Evolutionary conservation across 1,140 invertebrate species (phyloP), one percentile per base, ranked within the genome.

Genomic region (Psilanteris sp.): DNA sequence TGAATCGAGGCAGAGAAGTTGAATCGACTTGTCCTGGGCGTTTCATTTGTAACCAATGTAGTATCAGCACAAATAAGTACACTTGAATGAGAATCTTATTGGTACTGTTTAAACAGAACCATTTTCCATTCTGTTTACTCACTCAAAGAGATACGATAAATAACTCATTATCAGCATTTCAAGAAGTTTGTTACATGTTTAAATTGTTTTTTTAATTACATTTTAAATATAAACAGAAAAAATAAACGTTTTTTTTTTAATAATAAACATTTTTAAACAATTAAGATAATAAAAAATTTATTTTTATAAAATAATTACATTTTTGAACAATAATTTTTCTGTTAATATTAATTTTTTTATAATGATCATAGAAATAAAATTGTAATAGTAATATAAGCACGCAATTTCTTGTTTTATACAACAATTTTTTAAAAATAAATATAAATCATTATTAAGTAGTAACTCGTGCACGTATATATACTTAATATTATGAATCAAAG

Each of bases 1-100:
- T 55, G 66, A 67, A 61, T 54, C 18, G 57, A 66, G 20, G 66
- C 59, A 34, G 54, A 37, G 36, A 61, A 77, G 66, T 71, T 61
- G 61, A 77, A 71, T 71, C 34, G 54, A 71, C 66, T 77, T 71
- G 66, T 67, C 67, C 46, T 54, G 27, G 36, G 44, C 59, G 66
- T 76, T 76, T 70, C 66, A 76, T 76, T 71, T 76, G 59, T 66
- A 66, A 68, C 57, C 66, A 67, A 62, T 71, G 59, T 71, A 71
- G 59, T 68, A 68, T 61, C 43, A 73, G 41, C 61, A 66, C 59
- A 62, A 73, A 75, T 75, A 75, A 75, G 62, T 75, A 75, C 48
- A 52, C 24, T 68, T 62, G 46, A 67, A 62, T 67, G 46, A 48
- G 54, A 62, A 24, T 68, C 59, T 73, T 73, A 73, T 73, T 73